Conservation (phyloP, 2,888 invertebrate genomes). For the Cephus pygmeus region DNA sequence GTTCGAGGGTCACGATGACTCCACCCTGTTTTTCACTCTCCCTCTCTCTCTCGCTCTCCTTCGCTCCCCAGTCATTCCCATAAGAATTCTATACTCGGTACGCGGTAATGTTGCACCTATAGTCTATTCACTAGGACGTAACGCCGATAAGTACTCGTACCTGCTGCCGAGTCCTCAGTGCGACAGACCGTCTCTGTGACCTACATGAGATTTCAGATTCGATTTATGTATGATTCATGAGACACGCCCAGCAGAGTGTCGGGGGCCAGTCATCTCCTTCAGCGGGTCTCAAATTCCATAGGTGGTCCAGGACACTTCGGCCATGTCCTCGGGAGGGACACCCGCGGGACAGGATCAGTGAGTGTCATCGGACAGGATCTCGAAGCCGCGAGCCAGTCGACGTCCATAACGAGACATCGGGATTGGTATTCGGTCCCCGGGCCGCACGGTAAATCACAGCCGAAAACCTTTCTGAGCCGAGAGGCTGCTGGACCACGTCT, state of each 20-base stretch:
- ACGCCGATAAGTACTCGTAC: neutral
- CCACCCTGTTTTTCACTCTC: neutral
- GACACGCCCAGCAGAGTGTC: slow-evolving; percentile 34
- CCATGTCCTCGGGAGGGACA: neutral
- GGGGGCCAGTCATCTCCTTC: slow-evolving; percentile 32
- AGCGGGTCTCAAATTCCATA: slow-evolving; percentile 31
- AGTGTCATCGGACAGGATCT: neutral
- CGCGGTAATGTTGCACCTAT: neutral
- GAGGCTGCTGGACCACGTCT: neutral
- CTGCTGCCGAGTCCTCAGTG: neutral
- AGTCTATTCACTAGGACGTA: neutral
- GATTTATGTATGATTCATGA: slow-evolving; percentile 36
- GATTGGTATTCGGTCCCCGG: neutral
- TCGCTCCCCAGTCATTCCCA: neutral
- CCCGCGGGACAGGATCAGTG: neutral
- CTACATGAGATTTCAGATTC: slow-evolving; percentile 25
- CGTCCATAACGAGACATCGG: neutral
- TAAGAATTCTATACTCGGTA: neutral
- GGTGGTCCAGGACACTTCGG: slow-evolving; percentile 4
- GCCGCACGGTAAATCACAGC: neutral
- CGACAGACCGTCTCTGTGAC: neutral
- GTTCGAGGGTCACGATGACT: neutral
- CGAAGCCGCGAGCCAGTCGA: neutral
- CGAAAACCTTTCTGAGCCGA: neutral
- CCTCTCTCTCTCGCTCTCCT: neutral